Evolutionary conservation across 2,888 invertebrate genomes (phyloP).

Genomic region (Eupithecia insigniata): DNA sequence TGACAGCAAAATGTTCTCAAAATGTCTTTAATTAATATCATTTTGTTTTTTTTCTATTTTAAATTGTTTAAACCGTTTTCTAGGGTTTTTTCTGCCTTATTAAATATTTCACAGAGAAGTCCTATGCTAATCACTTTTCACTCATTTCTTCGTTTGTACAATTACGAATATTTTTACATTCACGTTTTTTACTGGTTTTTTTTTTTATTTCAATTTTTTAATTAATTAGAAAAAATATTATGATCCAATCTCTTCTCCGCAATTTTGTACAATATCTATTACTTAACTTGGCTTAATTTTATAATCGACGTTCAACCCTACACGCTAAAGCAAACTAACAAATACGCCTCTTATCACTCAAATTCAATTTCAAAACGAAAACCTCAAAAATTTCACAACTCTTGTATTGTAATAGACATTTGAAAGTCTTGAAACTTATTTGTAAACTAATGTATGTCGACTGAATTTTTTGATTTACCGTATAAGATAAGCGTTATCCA

Average conservation of each 20-base stretch:
- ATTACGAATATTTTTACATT: neutral
- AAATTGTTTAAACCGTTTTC: too few species aligned
- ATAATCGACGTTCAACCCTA: neutral
- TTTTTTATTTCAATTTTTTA: too few species aligned
- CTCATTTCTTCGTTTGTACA: neutral
- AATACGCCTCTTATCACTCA: slow-evolving; percentile 5
- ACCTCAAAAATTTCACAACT: neutral
- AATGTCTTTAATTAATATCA: slow-evolving; percentile 22
- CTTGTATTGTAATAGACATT: neutral
- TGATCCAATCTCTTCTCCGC: too few species aligned
- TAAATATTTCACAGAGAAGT: neutral
- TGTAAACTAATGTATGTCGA: slow-evolving; percentile 18
- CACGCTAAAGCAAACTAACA: neutral
- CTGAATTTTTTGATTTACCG: slow-evolving; percentile 24
- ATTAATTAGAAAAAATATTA: too few species aligned
- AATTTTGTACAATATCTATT: too few species aligned
- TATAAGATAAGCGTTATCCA: slow-evolving; percentile 26
- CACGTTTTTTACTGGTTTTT: neutral
- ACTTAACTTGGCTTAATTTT: neutral
- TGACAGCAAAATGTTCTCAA: slow-evolving; percentile 21
- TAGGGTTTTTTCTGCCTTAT: neutral
- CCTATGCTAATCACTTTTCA: neutral
- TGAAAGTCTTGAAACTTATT: neutral
- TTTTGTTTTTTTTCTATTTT: slow-evolving; percentile 9
- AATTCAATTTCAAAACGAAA: neutral